Base-by-base conservation (phyloP, 1,140 invertebrate genomes). In the Drosophila lacteicornis region DNA sequence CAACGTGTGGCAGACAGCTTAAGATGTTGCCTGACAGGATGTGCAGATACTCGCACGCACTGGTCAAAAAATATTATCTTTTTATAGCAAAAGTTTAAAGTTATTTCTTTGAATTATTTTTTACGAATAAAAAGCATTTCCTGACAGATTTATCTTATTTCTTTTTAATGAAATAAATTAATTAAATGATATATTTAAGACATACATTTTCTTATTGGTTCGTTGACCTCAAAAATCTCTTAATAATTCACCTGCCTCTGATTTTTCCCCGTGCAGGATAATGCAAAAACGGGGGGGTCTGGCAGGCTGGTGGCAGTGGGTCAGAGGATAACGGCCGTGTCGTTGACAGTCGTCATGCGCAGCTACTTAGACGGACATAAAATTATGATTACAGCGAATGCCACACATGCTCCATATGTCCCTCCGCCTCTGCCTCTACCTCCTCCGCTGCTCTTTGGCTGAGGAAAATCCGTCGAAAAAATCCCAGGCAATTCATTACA, bases 401-500 rank as follows among this genome's bases (percentile, higher is more conserved):
- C 84, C 84, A 88, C 80, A 88, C 80, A 88, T 88, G 84, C 56
- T 68, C 49, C 51, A 76, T 19, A 66, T 46, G 40, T 19, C 42
- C 46, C 40, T n/a, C 40, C 33, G 4, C 13, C 5, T 25, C n/a
- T 27, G 9, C 11, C 22, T 4, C 25, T 33, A 0, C 17, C 8
- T 12, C 13, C 42, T 4, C n/a, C 11, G n/a, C 17, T 25, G 22
- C 22, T 25, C 3, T 25, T 11, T n/a, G 9, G 22, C 22, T 22
- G n/a, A 5, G 7, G 15, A 43, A 30, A 42, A 42, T 58, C 19
- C 17, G 13, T n/a, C 56, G 69, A 57, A 53, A 53, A 79, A 67
- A 84, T 71, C 57, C 60, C 62, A 74, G 77, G 91, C 86, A 92
- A 92, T 92, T 92, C 91, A 92, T 92, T 92, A 92, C 91, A 92